phyloP scores from a whole-genome alignment of 1,140 invertebrate genomes.

The Stenopsyche tienmushanensis region DNA sequence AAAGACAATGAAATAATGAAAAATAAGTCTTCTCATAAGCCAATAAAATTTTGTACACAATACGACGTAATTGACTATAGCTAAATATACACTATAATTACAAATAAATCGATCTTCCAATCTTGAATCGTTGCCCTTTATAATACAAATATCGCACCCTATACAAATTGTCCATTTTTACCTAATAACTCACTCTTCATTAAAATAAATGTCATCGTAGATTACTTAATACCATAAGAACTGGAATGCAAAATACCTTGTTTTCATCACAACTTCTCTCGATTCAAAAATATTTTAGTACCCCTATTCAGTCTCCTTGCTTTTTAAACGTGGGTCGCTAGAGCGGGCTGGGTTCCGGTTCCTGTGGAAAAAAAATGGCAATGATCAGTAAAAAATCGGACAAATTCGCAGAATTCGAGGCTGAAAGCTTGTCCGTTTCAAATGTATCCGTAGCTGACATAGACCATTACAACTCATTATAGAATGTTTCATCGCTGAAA shows the following conservation, averaged over 20 bases:
- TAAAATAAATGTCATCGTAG: not conserved
- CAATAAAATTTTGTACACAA: not conserved
- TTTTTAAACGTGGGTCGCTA: slow-evolving; percentile 37
- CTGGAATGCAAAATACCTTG: slow-evolving; percentile 28
- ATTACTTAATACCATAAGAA: slow-evolving; percentile 20
- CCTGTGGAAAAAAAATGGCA: slow-evolving; percentile 29
- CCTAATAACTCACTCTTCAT: not conserved
- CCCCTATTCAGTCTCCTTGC: slow-evolving; percentile 13
- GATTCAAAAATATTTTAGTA: slow-evolving; percentile 6
- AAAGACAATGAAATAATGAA: no score
- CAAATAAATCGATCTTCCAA: not conserved
- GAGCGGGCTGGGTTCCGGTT: slow-evolving; percentile 34
- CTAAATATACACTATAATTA: not conserved
- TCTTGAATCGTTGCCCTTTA: not conserved
- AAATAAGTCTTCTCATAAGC: slow-evolving; percentile 2
- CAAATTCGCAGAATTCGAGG: no score
- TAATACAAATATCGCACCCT: no score
- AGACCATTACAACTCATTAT: no score
- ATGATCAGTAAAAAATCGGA: no score
- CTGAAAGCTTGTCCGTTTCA: no score
- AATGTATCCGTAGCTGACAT: no score
- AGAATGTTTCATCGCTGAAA: no score
- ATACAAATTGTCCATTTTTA: not conserved
- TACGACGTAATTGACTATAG: not conserved
- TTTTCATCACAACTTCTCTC: slow-evolving; percentile 27